Evolutionary conservation across 1,140 invertebrate genomes (phyloP), one percentile per base, ranked within the genome.

Genomic region (Drosophila asahinai): DNA sequence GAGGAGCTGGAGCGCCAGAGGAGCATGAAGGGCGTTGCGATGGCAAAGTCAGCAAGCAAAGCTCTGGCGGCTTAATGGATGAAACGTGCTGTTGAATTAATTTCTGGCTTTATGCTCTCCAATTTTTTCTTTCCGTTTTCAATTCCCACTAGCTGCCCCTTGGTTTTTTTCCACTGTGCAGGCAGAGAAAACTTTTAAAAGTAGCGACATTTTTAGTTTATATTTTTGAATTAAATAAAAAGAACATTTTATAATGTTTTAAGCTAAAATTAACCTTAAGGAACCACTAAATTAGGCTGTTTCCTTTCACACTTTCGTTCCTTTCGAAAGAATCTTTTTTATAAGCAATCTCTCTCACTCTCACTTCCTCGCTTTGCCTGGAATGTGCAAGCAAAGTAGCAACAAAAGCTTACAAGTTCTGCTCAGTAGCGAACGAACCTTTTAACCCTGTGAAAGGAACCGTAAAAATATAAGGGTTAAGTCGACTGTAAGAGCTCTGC

Each of bases 21-120:
- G 47, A 17, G 47, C 30, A 25, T 45, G 38, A 25, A 40, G 40
- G 14, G 42, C 17, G 48, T 40, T 54, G 27, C 38, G 45, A 43
- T 68, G 64, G 72, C 72, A 87, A 87, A 87, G 84, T 87, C 84
- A 87, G 86, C 86, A 90, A 90, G 84, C 81, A 84, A 90, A 90
- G 86, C 86, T 89, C 73, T 75, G 81, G 58, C 68, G 78, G 86
- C 86, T 89, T 89, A 89, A 89, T 90, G 84, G 84, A 90, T 79
- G 57, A 90, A 89, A 84, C 84, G 84, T 89, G 84, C 86, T 79
- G 74, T 55, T 84, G 86, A 83, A 89, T 89, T 89, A 89, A 89
- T 89, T 89, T 89, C 77, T 81, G 86, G 77, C 80, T 89, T 89
- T 90, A 84, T 84, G 81, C 84, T 72, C 77, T 80, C 62, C 25